Conservation (phyloP, 2,888 invertebrate species). For the Drosophila testacea region DNA sequence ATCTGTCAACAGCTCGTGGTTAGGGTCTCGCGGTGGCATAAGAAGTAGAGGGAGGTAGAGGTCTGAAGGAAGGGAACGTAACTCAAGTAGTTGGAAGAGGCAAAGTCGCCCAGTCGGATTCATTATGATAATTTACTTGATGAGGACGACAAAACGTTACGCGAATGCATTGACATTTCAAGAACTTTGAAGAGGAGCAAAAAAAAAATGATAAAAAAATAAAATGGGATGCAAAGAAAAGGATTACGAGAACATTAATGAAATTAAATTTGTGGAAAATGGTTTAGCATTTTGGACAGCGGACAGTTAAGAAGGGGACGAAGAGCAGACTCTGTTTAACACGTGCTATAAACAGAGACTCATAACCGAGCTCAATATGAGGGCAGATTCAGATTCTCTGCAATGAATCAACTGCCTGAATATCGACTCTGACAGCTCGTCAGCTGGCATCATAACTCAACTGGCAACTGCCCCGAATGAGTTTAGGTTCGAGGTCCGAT, state of each 20-base stretch:
- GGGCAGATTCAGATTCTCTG: constrained; percentile 38
- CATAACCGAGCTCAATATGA: constrained; percentile 28
- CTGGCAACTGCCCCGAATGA: constrained; percentile 9
- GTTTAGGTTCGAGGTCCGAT: constrained; percentile 24
- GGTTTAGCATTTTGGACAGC: constrained; percentile 44
- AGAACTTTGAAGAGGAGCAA: constrained; percentile 68
- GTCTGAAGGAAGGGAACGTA: constrained; percentile 26
- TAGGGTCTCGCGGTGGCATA: constrained; percentile 25
- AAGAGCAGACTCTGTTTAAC: constrained; percentile 31
- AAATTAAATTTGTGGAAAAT: constrained; percentile 76
- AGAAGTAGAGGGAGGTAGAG: constrained; percentile 23
- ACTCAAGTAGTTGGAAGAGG: constrained; percentile 74
- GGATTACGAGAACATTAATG: constrained; percentile 60
- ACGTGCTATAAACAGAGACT: constrained; percentile 42
- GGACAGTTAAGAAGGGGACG: constrained; percentile 10
- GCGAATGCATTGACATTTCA: constrained; percentile 74
- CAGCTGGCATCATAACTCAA: constrained; percentile 80
- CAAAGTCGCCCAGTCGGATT: constrained; percentile 71
- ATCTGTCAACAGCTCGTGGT: constrained; percentile 33
- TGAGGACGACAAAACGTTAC: constrained; percentile 26
- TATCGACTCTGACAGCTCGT: constrained; percentile 70
- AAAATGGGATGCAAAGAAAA: constrained; percentile 30
- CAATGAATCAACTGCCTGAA: constrained; percentile 59
- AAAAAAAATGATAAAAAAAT: constrained; percentile 5
- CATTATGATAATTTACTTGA: constrained; percentile 79